Evolutionary conservation across 2,797 vertebrate species (phyloP).

Genomic region (Myotis myotis): DNA sequence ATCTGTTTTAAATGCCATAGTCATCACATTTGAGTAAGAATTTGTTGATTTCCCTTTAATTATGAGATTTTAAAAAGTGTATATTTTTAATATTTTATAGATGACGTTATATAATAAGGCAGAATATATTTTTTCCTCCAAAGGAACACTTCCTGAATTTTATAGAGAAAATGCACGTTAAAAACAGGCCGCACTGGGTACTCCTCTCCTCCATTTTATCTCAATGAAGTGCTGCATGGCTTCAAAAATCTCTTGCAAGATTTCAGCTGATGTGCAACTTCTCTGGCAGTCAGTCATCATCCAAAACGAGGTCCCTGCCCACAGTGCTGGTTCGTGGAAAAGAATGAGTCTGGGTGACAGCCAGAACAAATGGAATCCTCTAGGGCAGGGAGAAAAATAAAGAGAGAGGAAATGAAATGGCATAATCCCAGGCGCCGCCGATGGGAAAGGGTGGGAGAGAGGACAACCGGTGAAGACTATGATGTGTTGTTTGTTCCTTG

Average conservation of each 20-base stretch:
- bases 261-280: not conserved
- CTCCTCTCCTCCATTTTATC: not conserved
- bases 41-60: not conserved
- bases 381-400: slow-evolving; percentile 16
- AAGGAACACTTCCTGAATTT: not conserved
- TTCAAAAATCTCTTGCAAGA: not conserved
- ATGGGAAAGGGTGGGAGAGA: not conserved
- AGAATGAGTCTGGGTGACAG: slow-evolving; percentile 46
- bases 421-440: not conserved
- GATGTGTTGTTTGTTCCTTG: slow-evolving; percentile 8
- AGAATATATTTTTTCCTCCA: not conserved
- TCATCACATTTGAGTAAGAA: not conserved
- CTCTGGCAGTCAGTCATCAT: not conserved
- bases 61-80: not conserved
- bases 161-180: not conserved
- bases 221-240: not conserved
- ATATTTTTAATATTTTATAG: slow-evolving; percentile 17
- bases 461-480: slow-evolving; percentile 8
- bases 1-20: not conserved
- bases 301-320: not conserved
- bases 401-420: slow-evolving; percentile 50
- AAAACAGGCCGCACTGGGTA: not conserved
- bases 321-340: not conserved
- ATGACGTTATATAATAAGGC: not conserved
- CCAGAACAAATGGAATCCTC: slow-evolving; percentile 63